Evolutionary conservation across 2,888 invertebrate species (phyloP), one percentile per base, ranked within the genome.

Genomic region (Oligia strigilis): DNA sequence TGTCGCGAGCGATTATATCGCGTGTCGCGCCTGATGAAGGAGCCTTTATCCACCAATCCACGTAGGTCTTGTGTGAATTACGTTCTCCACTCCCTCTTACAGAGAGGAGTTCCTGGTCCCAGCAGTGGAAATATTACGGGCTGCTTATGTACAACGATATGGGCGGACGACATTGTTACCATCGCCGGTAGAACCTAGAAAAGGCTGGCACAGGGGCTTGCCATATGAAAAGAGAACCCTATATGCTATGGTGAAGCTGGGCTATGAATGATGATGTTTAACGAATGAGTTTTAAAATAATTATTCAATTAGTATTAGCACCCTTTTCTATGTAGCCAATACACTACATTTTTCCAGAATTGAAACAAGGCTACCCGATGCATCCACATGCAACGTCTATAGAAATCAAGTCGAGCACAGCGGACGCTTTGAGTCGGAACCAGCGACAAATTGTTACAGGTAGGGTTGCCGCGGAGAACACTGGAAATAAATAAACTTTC

Each of bases 361-460:
- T 49, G 17, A 64, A 76, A 73, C 65, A 62, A 72, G 69, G 17
- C n/a, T 75, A 72, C 60, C 66, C 65, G 58, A 29, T 67, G 72
- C 60, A 55, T 46, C 60, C 58, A 76, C n/a, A 60, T 40, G 52
- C 29, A 55, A 67, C 36, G 78, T 78, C 82, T 84, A 87, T 85
- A 82, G 77, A 72, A 81, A 82, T 82, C 80, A 86, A 87, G 81
- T 87, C 69, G 86, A 90, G 74, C 80, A 75, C 74, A 65, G 70
- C 65, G 70, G 72, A 64, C 55, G 87, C 84, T 83, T 81, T 84
- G 84, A 83, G 65, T 72, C 72, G 83, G 80, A 83, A 81, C 75
- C 77, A 69, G 75, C 81, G 86, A 82, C 88, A 84, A 89, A 89
- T 86, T 78, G 82, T 52, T 43, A 60, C 13, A 23, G n/a, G 76